Evolutionary conservation across 2,888 invertebrate genomes (phyloP).

Genomic region (Caenorhabditis virilis): DNA sequence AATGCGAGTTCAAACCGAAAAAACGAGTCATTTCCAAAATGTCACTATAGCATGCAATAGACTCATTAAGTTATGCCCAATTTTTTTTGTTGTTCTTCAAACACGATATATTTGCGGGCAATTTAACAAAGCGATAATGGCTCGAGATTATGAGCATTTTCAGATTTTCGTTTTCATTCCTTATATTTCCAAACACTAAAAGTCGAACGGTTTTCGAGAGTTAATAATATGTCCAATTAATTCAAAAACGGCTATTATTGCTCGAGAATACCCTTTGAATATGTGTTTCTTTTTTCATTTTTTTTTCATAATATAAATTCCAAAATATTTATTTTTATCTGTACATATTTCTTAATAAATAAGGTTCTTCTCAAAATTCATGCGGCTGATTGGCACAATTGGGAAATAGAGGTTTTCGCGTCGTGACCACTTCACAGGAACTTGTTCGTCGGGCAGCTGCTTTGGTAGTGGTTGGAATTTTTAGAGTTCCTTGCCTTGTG

Average conservation of each 20-base stretch:
- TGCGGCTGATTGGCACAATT: background rate
- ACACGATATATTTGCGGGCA: too few species aligned
- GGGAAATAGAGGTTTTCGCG: background rate
- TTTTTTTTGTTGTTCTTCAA: too few species aligned
- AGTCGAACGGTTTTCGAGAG: constrained; percentile 39
- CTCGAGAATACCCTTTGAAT: constrained; percentile 49
- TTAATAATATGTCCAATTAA: constrained; percentile 31
- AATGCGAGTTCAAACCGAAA: too few species aligned
- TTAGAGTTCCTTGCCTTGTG: constrained; percentile 36
- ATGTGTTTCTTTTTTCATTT: constrained; percentile 1
- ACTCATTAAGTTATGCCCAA: constrained; percentile 24
- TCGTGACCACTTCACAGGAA: constrained; percentile 16
- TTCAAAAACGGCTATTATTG: constrained; percentile 34
- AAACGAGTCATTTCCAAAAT: too few species aligned
- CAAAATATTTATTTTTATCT: too few species aligned
- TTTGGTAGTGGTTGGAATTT: constrained; percentile 15
- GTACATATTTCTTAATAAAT: background rate
- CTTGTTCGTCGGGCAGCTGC: constrained; percentile 18
- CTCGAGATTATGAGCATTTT: background rate
- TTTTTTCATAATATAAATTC: background rate
- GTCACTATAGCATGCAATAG: constrained; percentile 21
- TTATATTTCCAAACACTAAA: too few species aligned
- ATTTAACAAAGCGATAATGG: background rate
- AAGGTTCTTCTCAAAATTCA: background rate
- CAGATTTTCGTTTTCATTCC: too few species aligned